A percentile compares a stretch with the other conserved stretches of the same genome.
Evolutionary conservation across 1,140 invertebrate species (phyloP).

Genomic region (Hylaeus anthracinus): DNA sequence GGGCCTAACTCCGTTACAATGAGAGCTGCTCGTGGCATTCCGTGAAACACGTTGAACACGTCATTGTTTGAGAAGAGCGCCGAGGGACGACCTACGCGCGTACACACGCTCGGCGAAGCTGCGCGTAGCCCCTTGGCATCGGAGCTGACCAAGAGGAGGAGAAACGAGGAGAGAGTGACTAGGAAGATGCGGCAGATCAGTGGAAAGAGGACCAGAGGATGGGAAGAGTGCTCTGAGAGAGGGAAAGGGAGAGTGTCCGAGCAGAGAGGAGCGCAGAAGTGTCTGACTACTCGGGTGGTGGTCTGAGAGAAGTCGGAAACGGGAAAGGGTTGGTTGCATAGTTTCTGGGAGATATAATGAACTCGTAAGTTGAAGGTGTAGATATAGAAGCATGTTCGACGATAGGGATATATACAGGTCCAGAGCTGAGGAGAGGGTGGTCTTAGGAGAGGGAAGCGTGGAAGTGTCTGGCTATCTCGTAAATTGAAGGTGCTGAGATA

Average conservation of each 20-base stretch:
- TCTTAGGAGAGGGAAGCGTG: no score
- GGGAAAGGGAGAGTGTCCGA: background rate
- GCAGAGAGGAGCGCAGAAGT: background rate
- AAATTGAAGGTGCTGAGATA: no score
- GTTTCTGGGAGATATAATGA: no score
- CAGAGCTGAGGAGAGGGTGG: no score
- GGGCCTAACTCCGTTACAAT: constrained; percentile 70
- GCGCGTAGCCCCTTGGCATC: background rate
- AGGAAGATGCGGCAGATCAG: background rate
- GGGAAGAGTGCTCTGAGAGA: background rate
- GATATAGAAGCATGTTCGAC: no score
- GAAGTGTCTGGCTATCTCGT: no score
- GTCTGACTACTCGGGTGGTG: background rate
- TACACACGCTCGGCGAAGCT: constrained; percentile 9
- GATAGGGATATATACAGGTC: no score
- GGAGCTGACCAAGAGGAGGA: background rate
- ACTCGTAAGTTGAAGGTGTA: no score
- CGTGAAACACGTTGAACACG: constrained; percentile 66
- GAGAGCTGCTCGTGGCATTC: constrained; percentile 71
- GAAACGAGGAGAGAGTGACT: constrained; percentile 13
- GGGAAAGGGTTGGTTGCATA: background rate
- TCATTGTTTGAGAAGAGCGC: constrained; percentile 61
- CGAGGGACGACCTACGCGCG: constrained; percentile 54
- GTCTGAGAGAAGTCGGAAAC: background rate
- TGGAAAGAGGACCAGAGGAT: background rate